Conservation (phyloP, 2,888 invertebrate species). For the Tetramorium bicarinatum region DNA sequence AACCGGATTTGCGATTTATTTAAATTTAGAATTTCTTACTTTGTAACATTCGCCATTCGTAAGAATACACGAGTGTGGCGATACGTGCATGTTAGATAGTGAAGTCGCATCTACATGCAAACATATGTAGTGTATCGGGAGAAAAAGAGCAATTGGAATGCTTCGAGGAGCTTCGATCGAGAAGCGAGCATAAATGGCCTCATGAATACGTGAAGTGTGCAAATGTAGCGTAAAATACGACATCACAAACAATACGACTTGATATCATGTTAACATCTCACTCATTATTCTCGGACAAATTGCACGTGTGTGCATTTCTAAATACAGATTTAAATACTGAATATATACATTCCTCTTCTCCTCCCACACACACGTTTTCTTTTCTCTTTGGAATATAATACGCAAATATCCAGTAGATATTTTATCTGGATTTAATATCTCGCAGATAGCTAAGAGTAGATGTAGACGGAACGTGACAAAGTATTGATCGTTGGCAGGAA, state of each 20-base stretch:
- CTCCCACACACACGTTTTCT: no score
- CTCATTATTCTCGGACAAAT: background rate
- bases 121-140: conserved; percentile 38
- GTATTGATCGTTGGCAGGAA: conserved; percentile 46
- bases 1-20: conserved; percentile 49
- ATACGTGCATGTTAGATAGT: conserved; percentile 43
- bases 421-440: conserved; percentile 8
- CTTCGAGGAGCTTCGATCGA: conserved; percentile 25
- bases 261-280: conserved; percentile 3
- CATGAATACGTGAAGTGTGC: conserved; percentile 45
- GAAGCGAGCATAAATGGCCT: conserved; percentile 38
- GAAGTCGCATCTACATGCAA: conserved; percentile 32
- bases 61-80: conserved; percentile 9
- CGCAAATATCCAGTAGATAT: background rate
- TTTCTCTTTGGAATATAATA: background rate
- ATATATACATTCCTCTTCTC: background rate
- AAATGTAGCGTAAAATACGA: conserved; percentile 18
- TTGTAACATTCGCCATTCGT: conserved; percentile 31
- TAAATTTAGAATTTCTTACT: conserved; percentile 50
- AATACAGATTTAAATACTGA: no score
- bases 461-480: conserved; percentile 34
- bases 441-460: background rate
- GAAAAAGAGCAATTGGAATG: conserved; percentile 35
- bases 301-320: background rate
- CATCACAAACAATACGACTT: background rate